A percentile compares a stretch with the other conserved stretches of the same genome.
Evolutionary conservation across 2,797 vertebrate species (phyloP).

Genomic region (Stomatorhinus walkeri): DNA sequence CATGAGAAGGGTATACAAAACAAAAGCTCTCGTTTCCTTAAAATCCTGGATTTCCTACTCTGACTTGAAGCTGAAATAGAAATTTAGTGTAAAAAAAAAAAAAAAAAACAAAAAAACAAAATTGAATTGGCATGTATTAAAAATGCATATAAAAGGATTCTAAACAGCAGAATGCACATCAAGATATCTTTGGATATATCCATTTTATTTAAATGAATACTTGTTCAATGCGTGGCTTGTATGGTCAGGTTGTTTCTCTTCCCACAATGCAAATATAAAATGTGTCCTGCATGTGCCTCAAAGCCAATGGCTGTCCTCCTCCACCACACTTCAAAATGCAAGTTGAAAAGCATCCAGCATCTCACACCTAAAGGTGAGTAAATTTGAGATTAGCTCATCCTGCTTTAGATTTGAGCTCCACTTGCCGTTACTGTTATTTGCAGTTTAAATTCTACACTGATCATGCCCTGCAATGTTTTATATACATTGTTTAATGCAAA

Average conservation of each 20-base stretch:
- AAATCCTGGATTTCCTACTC: not conserved
- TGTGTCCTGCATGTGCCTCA: not conserved
- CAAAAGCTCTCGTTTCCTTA: not conserved
- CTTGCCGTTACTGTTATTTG: not conserved
- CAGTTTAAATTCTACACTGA: not conserved
- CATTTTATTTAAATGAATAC: slow-evolving; percentile 13
- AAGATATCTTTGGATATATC: slow-evolving; percentile 31
- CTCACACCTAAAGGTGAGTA: slow-evolving; percentile 8
- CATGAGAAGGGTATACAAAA: slow-evolving; percentile 1
- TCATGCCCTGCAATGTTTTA: not conserved
- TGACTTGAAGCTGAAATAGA: slow-evolving; percentile 14
- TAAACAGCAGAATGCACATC: slow-evolving; percentile 22
- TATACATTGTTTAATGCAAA: slow-evolving; percentile 3
- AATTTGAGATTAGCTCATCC: not conserved
- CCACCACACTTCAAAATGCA: not conserved
- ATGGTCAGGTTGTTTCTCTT: slow-evolving; percentile 8
- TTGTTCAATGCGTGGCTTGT: slow-evolving; percentile 21
- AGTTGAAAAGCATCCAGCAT: slow-evolving; percentile 15
- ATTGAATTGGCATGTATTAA: slow-evolving; percentile 26
- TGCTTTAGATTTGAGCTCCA: not conserved
- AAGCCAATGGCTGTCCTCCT: not conserved
- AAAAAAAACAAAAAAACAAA: slow-evolving; percentile 9
- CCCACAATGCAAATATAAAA: slow-evolving; percentile 12
- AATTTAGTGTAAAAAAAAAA: slow-evolving; percentile 1
- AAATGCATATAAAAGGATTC: slow-evolving; percentile 26